Base-by-base conservation (phyloP, 2,797 vertebrate genomes). In the Schizothorax lantsangensis region DNA sequence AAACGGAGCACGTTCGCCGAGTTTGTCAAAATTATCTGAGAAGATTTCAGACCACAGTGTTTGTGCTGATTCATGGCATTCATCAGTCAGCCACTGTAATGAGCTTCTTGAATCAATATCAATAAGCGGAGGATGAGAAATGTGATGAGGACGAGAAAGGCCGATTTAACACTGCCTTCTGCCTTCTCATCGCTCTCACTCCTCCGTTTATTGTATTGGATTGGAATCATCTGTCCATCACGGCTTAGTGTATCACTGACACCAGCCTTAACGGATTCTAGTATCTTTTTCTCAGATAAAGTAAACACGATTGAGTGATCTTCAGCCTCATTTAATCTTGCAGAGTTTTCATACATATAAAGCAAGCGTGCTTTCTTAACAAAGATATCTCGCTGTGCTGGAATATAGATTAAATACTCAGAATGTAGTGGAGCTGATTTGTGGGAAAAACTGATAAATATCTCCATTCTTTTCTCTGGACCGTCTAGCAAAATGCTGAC, bases 101-200 rank as follows among this genome's bases (percentile, higher is more conserved):
- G 85, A 88, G 88, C 85, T 90, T 85, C 87, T 89, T 84, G 83
- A 89, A 82, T 89, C 90, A 87, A 87, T 89, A 91, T 88, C 90
- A 91, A 88, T 91, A 86, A 89, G 83, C 83, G 6, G 77, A 79
- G 87, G 73, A 86, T 87, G 78, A 89, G 87, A 88, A 86, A 85
- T 75, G 83, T 84, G 86, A 88, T 88, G 90, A 86, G 87, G 87
- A 84, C n/a, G 80, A 89, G 85, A 68, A 64, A 69, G 90, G 64
- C 69, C 86, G 73, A 87, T 91, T 84, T 88, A 89, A 57, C 75
- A 47, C 73, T 62, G 59, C 23, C 75, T 79, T 30, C 81, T 74
- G 69, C 81, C 86, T 36, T 57, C 83, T 54, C 79, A 71, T 75
- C 62, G 49, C 83, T 75, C 52, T 83, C 87, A 82, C 72, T 81